Evolutionary conservation across 2,888 invertebrate genomes (phyloP), one percentile per base, ranked within the genome.

Genomic region (Thelaira solivaga): DNA sequence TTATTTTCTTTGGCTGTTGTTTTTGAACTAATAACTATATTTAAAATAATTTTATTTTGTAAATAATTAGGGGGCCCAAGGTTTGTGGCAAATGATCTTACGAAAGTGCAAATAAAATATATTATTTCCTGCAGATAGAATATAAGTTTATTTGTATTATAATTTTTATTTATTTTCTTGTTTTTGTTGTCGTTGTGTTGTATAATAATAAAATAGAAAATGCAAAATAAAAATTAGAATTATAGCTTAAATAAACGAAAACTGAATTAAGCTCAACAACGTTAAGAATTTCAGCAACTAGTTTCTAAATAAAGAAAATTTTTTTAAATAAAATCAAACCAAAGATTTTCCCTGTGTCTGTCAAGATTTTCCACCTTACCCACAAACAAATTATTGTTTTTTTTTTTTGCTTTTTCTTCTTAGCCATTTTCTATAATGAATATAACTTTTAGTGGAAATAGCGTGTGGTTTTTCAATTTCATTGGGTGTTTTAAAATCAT

Each of bases 401-500:
- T 18, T 1, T 16, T 13, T n/a, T 36, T 26, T 6, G 2, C 20
- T 29, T 43, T 34, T 13, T 1, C 2, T 20, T 13, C 39, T 39
- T 2, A 41, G 41, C 5, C 8, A 22, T 53, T 41, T 51, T 65
- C 41, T 26, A 41, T 18, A 45, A 57, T 47, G 31, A 53, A 20
- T 22, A 22, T 6, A 2, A 45, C n/a, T 59, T 24, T 29, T 20
- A 31, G 6, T 24, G 34, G 31, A 29, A 53, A 41, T 73, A 64
- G 73, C 73, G 73, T 75, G 74, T 47, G 45, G 49, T 65, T 64
- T 65, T 71, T 76, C 76, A 65, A 71, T 76, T 76, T 65, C 59
- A 16, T 65, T 76, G 57, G 59, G 59, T 76, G 71, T 65, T 61
- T 71, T 29, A 53, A 24, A 59, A 51, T 36, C 43, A 61, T 76